Evolutionary conservation across 2,113 vertebrate species (phyloP).

Genomic region (Butorides virescens): DNA sequence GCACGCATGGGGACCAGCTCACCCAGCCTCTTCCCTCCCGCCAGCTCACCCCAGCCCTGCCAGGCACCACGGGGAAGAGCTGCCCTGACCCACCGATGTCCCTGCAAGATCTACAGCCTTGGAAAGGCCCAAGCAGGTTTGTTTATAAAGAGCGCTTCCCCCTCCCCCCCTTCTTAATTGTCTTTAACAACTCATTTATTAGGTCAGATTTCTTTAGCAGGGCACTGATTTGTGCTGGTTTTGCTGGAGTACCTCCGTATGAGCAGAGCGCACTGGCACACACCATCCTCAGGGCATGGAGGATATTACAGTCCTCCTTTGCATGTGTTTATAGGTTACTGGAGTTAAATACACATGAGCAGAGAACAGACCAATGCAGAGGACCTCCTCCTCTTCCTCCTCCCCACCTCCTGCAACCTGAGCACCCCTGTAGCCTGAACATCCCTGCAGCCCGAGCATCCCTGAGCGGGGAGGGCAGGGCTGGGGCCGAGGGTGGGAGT

Average conservation of each 20-base stretch:
- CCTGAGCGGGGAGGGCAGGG: background rate
- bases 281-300: background rate
- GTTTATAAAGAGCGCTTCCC: background rate
- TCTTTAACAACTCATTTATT: background rate
- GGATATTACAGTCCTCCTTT: background rate
- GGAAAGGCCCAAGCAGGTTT: background rate
- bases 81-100: background rate
- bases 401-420: background rate
- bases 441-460: background rate
- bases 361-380: background rate
- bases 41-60: background rate
- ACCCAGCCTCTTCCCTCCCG: background rate
- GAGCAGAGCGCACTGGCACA: background rate
- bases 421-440: background rate
- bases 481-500: background rate
- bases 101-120: background rate
- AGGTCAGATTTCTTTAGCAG: background rate
- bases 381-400: background rate
- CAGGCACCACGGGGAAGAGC: background rate
- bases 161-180: too few relatives aligned
- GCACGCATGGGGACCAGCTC: background rate
- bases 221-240: background rate
- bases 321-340: background rate
- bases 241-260: background rate
- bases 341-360: background rate